Evolutionary conservation across 2,113 vertebrate genomes (phyloP), one percentile per base, ranked within the genome.

Genomic region (Corythornis madagascariensis): DNA sequence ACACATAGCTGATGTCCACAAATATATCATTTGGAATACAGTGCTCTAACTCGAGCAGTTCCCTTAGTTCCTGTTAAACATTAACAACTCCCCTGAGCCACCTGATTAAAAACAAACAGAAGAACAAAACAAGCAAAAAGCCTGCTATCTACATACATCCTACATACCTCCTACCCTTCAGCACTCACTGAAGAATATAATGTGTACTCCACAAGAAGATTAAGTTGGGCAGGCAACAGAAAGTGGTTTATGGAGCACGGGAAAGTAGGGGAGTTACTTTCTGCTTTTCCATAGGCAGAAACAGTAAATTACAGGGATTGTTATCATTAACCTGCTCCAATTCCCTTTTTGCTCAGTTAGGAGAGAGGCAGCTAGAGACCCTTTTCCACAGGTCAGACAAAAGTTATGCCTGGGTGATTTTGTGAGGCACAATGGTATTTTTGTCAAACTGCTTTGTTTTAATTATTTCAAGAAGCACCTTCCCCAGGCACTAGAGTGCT

Each of bases 71-170:
- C 82, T 61, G 42, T 57, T 72, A 83, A 88, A 91, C 40, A 63
- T 83, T 74, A 87, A 84, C 71, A 78, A 66, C 21, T 75, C 52
- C 71, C 19, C 38, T 87, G 52, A 75, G 70, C 43, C 70, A 48
- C 64, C 73, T 35, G 48, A 91, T 83, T 86, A 75, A 86, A 92
- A 92, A 55, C 48, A 87, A 92, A 84, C 16, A 77, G 67, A 83
- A 66, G 38, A 89, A 82, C 22, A 63, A 70, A 90, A 73, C 33
- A 90, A 74, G 43, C 64, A 83, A 83, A 70, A 48, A 10, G 10
- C 25, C 42, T 31, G 11, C 48, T 11, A 12, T 55, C 21, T 88
- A 69, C 21, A 35, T 29, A 59, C 42, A 64, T 59, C 52, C 76
- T 88, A 69, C 21, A n/a, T 29, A 63, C 42, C 59, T 59, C 52